Percentiles rank a stretch among this genome's conserved stretches.
phyloP scores from a whole-genome alignment of 2,888 invertebrate genomes.

The Synergus umbraculus region DNA sequence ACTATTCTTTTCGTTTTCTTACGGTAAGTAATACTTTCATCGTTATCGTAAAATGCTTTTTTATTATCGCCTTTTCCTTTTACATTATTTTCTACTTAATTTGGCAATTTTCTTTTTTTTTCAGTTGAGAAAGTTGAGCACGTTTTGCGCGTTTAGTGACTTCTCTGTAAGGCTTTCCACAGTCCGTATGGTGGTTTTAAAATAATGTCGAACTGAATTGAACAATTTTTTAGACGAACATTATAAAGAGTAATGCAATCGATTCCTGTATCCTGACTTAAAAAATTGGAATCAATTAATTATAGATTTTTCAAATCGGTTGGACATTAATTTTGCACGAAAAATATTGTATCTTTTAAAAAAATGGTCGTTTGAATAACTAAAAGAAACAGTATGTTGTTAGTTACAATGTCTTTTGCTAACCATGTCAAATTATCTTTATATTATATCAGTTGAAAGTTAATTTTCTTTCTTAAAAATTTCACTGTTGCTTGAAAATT shows the following conservation, averaged over 20 bases:
- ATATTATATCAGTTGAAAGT: neutral
- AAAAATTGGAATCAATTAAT: neutral
- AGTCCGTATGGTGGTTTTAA: neutral
- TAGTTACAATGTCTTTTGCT: neutral
- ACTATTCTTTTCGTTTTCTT: conserved; percentile 53
- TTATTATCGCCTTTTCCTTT: conserved; percentile 18
- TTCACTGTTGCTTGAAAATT: too few species aligned
- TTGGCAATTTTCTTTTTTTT: neutral
- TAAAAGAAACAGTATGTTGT: neutral
- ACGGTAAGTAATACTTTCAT: conserved; percentile 53
- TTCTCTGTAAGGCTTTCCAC: neutral
- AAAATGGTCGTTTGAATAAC: neutral
- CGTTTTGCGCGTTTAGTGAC: neutral
- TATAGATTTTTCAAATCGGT: neutral
- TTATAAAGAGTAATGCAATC: neutral
- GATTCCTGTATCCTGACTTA: neutral
- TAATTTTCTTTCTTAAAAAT: too few species aligned
- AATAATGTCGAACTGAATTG: conserved; percentile 7
- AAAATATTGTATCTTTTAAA: neutral
- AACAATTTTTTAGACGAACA: neutral
- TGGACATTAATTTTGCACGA: conserved; percentile 14
- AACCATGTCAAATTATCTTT: neutral
- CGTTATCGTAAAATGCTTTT: conserved; percentile 49
- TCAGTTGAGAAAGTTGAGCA: neutral
- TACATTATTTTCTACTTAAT: conserved; percentile 42